Base-by-base conservation (phyloP, 2,113 vertebrate genomes). In the Chaetodon auriga region DNA sequence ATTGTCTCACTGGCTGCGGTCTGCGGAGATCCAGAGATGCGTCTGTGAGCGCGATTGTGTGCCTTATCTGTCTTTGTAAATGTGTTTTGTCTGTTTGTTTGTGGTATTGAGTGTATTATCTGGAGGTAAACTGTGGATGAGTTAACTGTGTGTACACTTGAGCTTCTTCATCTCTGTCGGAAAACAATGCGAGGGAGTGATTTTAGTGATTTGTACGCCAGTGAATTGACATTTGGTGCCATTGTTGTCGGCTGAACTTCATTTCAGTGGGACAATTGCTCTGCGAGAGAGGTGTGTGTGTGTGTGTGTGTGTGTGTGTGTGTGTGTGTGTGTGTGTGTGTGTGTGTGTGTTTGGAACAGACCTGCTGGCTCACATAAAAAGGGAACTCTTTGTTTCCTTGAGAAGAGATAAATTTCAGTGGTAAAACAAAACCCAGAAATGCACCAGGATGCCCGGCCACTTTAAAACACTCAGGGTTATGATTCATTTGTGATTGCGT, bases 51-150 rank as follows among this genome's bases (percentile, higher is more conserved):
- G 58, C 6, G 76, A 78, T 77, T 80, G 84, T 80, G 71, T 57
- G 10, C 57, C 80, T 84, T 93, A 87, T 93, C 88, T 75, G 78
- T 86, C 66, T 87, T 46, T 85, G 91, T 90, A 79, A 83, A 84
- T 75, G 80, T 23, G 80, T 84, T 80, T 71, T 84, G 85, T 78
- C 69, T 87, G 82, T 89, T 78, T 91, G 88, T 90, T 74, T 82
- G 78, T 38, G 75, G 45, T 65, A 53, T 76, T 79, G 86, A 81
- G 82, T 87, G 77, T 74, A 76, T 93, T 90, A 91, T 90, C 83
- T 68, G 70, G 54, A 82, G 74, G 78, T 74, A 85, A 88, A 87
- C 81, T 75, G 82, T 15, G 69, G 76, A 58, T 64, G 73, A 79
- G 75, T 86, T 69, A 68, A 81, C 73, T 77, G 68, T 86, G 90